These are phyloP conservation scores for Brenthis ino DNA, from an alignment of 2,888 invertebrate genomes.

Conservation along the genomic window DNA sequence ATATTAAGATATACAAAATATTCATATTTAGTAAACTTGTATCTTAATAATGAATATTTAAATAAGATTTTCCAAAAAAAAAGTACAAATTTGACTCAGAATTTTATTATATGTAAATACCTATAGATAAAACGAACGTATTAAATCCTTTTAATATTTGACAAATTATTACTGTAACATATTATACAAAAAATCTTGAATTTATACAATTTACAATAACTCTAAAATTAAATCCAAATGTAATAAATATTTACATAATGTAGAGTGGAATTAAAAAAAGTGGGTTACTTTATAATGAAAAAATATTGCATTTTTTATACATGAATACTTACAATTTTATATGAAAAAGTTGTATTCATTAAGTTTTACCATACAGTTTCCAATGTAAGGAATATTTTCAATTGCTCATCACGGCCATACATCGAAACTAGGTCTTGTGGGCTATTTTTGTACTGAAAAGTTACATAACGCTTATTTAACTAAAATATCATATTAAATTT, in stretches of 20 bases:
- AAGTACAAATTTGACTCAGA: too few species aligned
- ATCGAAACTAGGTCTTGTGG: constrained; percentile 51
- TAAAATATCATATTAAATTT: constrained; percentile 8
- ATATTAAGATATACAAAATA: too few species aligned
- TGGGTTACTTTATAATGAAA: constrained; percentile 2
- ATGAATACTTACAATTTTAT: background rate
- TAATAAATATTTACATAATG: constrained; percentile 1
- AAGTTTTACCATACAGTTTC: constrained; percentile 1
- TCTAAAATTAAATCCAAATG: background rate
- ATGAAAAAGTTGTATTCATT: constrained; percentile 9
- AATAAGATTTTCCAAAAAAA: too few species aligned
- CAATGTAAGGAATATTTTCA: constrained; percentile 44
- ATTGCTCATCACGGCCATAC: constrained; percentile 57
- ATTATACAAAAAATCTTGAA: too few species aligned
- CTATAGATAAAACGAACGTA: too few species aligned
- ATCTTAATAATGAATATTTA: too few species aligned
- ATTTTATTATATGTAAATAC: too few species aligned
- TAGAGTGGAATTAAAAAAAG: constrained; percentile 9
- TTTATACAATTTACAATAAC: background rate
- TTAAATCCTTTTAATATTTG: too few species aligned
- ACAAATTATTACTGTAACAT: too few species aligned
- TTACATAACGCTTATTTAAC: constrained; percentile 4
- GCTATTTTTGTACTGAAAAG: constrained; percentile 5
- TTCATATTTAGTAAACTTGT: too few species aligned
- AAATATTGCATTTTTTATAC: background rate